Conservation (phyloP, 2,797 vertebrate genomes). For the Scleropages formosus region DNA sequence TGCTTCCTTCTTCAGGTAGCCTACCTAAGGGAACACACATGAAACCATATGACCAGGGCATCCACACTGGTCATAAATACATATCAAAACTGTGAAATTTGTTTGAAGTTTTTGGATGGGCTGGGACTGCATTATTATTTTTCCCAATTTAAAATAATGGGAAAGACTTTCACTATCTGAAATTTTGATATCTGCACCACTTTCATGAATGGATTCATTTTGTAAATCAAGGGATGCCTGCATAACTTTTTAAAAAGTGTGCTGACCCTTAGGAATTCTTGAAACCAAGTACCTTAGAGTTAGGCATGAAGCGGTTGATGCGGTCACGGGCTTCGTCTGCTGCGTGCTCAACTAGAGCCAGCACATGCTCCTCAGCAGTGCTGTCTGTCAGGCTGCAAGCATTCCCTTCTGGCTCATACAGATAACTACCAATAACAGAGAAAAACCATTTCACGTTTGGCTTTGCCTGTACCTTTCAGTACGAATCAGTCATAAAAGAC, state of each 20-base stretch:
- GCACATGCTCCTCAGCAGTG: conserved; percentile 94
- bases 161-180: too few species aligned
- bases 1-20: conserved; percentile 84
- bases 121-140: too few species aligned
- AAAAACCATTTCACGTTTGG: not conserved
- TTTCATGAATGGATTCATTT: too few species aligned
- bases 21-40: conserved; percentile 54
- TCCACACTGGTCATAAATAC: too few species aligned
- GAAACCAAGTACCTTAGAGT: conserved; percentile 79
- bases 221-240: too few species aligned
- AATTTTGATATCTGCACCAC: too few species aligned
- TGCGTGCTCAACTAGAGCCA: conserved; percentile 93
- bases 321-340: conserved; percentile 96
- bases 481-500: too few species aligned
- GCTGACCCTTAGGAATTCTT: too few species aligned
- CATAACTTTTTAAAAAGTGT: too few species aligned
- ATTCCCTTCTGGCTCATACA: conserved; percentile 92
- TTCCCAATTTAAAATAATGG: too few species aligned
- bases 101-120: too few species aligned
- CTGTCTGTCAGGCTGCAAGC: conserved; percentile 96
- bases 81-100: not conserved
- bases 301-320: conserved; percentile 86
- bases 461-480: too few species aligned
- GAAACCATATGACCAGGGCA: conserved; percentile 26
- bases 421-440: conserved; percentile 66